A percentile compares a stretch with the other conserved stretches of the same genome.
Evolutionary conservation across 2,888 invertebrate species (phyloP).

Genomic region (Nomada flava): DNA sequence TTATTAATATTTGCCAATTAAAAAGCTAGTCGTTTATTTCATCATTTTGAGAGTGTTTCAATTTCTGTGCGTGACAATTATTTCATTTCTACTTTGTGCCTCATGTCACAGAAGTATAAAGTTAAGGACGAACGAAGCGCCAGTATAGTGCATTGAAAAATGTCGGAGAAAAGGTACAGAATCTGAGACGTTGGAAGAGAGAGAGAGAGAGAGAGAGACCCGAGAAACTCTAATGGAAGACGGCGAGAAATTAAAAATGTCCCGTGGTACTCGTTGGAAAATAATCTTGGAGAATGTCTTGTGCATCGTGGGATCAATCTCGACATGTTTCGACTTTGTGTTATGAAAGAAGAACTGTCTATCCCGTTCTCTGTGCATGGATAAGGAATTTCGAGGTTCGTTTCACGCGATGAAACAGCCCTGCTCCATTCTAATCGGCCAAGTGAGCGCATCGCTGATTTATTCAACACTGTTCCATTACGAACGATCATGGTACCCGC

Average conservation of each 20-base stretch:
- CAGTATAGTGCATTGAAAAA: not conserved
- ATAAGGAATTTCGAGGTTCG: slow-evolving; percentile 27
- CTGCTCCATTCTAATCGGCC: slow-evolving; percentile 26
- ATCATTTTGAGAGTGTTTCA: not conserved
- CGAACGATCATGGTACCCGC: slow-evolving; percentile 30
- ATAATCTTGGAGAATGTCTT: slow-evolving; percentile 54
- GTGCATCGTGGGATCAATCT: slow-evolving; percentile 31
- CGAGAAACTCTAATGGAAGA: slow-evolving; percentile 42
- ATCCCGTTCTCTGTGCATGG: not conserved
- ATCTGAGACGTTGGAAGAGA: not conserved
- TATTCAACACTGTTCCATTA: slow-evolving; percentile 14
- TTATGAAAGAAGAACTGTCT: slow-evolving; percentile 18
- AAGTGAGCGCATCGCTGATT: slow-evolving; percentile 29
- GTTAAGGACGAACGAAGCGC: not conserved
- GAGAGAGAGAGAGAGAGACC: slow-evolving; percentile 24
- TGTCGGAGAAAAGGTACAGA: not conserved
- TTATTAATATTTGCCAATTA: too few relatives aligned
- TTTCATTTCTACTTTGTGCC: not conserved
- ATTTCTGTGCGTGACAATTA: not conserved
- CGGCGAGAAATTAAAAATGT: slow-evolving; percentile 71
- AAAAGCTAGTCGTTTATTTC: not conserved
- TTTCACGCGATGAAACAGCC: slow-evolving; percentile 24
- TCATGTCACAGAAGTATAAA: not conserved
- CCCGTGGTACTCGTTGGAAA: slow-evolving; percentile 41
- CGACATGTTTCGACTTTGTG: slow-evolving; percentile 32